Evolutionary conservation across 2,113 vertebrate genomes (phyloP).

Genomic region (Upupa epops): DNA sequence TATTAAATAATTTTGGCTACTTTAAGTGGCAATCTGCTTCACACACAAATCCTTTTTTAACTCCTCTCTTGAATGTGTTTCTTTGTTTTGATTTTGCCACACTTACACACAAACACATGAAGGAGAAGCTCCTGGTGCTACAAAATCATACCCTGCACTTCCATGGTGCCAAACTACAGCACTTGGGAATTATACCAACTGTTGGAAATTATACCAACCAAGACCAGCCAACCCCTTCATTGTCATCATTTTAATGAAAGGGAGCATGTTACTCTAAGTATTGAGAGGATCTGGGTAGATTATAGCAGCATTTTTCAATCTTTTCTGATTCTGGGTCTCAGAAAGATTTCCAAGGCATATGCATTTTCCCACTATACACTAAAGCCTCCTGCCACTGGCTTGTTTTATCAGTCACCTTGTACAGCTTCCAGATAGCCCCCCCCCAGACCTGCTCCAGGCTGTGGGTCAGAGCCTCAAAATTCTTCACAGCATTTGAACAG

Average conservation of each 20-base stretch:
- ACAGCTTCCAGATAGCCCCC: background rate
- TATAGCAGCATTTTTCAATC: conserved; percentile 1
- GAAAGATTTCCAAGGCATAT: background rate
- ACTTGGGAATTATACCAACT: background rate
- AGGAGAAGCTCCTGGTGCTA: background rate
- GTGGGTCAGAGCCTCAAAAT: background rate
- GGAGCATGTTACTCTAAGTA: background rate
- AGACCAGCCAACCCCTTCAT: background rate
- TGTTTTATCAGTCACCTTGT: background rate
- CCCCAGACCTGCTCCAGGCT: background rate
- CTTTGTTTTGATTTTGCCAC: background rate
- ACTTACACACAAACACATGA: background rate
- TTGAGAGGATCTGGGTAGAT: background rate
- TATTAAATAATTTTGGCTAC: background rate
- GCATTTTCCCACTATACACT: background rate
- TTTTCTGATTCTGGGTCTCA: background rate
- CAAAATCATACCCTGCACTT: background rate
- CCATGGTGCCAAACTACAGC: background rate
- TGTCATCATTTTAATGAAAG: background rate
- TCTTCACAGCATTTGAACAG: background rate
- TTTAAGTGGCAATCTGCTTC: background rate
- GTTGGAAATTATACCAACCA: background rate
- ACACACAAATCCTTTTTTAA: background rate
- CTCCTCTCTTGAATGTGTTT: background rate
- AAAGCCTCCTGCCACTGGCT: background rate